Evolutionary conservation across 2,888 invertebrate genomes (phyloP), one percentile per base, ranked within the genome.

Genomic region (Bembecia ichneumoniformis): DNA sequence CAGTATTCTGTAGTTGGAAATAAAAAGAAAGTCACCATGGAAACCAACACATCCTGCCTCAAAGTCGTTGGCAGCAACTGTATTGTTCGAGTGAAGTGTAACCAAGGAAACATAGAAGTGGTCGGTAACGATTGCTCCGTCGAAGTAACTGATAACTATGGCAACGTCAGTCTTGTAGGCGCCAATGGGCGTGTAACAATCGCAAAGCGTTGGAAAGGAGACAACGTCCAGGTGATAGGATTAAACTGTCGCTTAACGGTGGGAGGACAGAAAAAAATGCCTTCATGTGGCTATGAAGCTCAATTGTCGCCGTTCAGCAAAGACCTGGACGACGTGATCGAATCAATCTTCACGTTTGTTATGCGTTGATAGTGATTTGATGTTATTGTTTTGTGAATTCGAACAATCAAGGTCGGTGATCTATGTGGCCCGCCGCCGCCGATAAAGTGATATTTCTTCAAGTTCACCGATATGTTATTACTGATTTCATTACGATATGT

Each of bases 11-110:
- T 87, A 35, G 71, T 87, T 52, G 86, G 86, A 16, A 83, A 87
- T 67, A 87, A 84, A 68, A 87, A 86, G 74, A 87, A 83, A 63
- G 84, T 87, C 53, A 86, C 84, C 34, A 83, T 86, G 83, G 82
- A 82, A 52, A 66, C 62, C 11, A 86, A 86, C 54, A 69, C 68
- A 10, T 72, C 80, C 0, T 70, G 69, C 4, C 62, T 87, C 14
- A 86, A 81, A 66, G 75, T 87, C 3, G 77, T 87, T 46, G 86
- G 86, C 0, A 87, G 84, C 59, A 73, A 73, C 55, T 86, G 87
- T 56, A 81, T 82, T 46, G 64, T 86, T 28, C 62, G 71, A 35
- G 83, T 87, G 4, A 59, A 71, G 2, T 64, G 57, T 51, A 87
- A 87, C 56, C 73, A 75, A 10, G 87, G 87, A 0, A 76, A 82